Evolutionary conservation across 2,113 vertebrate species (phyloP).

Genomic region (Vombatus ursinus): DNA sequence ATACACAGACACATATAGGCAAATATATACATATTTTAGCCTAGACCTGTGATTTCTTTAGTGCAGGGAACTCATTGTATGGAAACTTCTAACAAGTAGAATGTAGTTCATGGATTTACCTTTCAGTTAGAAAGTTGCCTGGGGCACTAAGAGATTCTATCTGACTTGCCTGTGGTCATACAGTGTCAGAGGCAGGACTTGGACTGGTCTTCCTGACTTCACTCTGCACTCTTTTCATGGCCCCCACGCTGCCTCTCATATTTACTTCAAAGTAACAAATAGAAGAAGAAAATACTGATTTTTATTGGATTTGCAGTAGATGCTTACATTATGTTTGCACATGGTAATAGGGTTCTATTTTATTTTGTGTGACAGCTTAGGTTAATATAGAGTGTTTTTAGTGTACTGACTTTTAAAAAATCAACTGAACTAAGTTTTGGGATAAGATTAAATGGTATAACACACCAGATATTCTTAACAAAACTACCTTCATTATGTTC

Average conservation of each 20-base stretch:
- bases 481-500: neutral
- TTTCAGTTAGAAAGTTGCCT: neutral
- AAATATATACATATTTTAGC: neutral
- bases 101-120: neutral
- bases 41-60: neutral
- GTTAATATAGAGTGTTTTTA: neutral
- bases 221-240: neutral
- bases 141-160: neutral
- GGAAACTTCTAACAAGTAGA: neutral
- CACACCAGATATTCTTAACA: no score
- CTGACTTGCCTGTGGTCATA: neutral
- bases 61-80: neutral
- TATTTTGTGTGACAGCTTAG: neutral
- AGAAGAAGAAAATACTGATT: neutral
- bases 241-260: neutral
- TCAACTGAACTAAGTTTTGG: no score
- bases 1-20: no score
- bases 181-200: neutral
- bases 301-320: no score
- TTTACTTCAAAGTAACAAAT: neutral
- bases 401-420: neutral
- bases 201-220: neutral
- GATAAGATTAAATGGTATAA: no score
- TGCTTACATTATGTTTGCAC: neutral
- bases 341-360: neutral